Evolutionary conservation across 2,888 invertebrate genomes (phyloP).

Genomic region (Amitus sp.): DNA sequence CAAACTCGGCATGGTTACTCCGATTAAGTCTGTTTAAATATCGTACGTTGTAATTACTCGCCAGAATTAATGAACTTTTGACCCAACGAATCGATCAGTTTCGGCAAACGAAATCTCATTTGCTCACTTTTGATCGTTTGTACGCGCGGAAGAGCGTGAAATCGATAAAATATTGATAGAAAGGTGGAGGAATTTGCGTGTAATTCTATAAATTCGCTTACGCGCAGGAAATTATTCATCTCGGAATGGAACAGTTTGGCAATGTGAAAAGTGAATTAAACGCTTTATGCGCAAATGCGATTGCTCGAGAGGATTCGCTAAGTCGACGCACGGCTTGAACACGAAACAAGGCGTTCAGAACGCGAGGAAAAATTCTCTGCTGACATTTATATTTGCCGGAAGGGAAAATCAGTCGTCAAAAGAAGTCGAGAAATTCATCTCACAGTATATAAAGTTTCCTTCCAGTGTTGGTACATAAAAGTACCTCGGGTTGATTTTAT

Average conservation of each 20-base stretch:
- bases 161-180: background rate
- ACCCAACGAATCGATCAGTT: too few relatives aligned
- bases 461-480: too few relatives aligned
- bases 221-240: conserved; percentile 46
- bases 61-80: too few relatives aligned
- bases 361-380: background rate
- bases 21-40: conserved; percentile 1
- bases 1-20: background rate
- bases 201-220: conserved; percentile 46
- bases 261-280: conserved; percentile 39
- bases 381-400: background rate
- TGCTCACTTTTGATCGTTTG: too few relatives aligned
- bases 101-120: too few relatives aligned
- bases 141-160: too few relatives aligned
- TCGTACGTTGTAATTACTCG: background rate
- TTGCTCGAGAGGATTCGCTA: background rate
- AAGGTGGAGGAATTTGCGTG: conserved; percentile 6
- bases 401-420: background rate
- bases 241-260: conserved; percentile 44
- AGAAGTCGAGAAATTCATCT: too few relatives aligned
- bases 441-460: too few relatives aligned
- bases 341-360: background rate
- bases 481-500: too few relatives aligned
- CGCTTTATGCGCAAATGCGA: conserved; percentile 2
- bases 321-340: too few relatives aligned